A percentile compares a stretch with the other conserved stretches of the same genome.
Conservation (phyloP, 2,888 invertebrate species). For the Troglohyphantes excavatus region DNA sequence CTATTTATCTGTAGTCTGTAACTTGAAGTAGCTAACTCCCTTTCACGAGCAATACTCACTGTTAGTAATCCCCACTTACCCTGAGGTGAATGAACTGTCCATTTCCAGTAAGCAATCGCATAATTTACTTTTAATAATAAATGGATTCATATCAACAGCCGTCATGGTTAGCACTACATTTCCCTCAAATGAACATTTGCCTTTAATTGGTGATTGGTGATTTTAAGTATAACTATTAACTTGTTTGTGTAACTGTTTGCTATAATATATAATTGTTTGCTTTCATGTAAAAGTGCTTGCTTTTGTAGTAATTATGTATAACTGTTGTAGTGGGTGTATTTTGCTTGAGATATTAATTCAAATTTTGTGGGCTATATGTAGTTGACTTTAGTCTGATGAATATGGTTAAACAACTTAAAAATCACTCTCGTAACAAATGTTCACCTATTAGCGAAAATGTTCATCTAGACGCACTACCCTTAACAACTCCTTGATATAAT, state of each 20-base stretch:
- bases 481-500: too few relatives aligned
- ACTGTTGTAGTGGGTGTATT: background rate
- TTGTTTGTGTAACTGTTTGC: background rate
- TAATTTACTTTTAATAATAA: background rate
- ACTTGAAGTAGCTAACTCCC: background rate
- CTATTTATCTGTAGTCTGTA: background rate
- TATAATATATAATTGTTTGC: background rate
- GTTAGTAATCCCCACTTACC: background rate
- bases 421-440: too few relatives aligned
- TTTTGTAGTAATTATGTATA: background rate
- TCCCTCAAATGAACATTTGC: too few relatives aligned
- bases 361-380: background rate
- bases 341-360: background rate
- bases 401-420: too few relatives aligned
- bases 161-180: too few relatives aligned
- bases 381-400: background rate
- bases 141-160: background rate
- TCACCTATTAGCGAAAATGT: too few relatives aligned
- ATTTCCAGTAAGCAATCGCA: background rate
- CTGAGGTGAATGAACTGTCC: background rate
- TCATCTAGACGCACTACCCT: too few relatives aligned
- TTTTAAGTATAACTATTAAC: too few relatives aligned
- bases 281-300: background rate
- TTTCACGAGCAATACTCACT: background rate
- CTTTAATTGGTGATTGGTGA: too few relatives aligned